These are phyloP conservation scores for Suncus etruscus DNA, from an alignment of 2,113 vertebrate species.

Conservation along the genomic window DNA sequence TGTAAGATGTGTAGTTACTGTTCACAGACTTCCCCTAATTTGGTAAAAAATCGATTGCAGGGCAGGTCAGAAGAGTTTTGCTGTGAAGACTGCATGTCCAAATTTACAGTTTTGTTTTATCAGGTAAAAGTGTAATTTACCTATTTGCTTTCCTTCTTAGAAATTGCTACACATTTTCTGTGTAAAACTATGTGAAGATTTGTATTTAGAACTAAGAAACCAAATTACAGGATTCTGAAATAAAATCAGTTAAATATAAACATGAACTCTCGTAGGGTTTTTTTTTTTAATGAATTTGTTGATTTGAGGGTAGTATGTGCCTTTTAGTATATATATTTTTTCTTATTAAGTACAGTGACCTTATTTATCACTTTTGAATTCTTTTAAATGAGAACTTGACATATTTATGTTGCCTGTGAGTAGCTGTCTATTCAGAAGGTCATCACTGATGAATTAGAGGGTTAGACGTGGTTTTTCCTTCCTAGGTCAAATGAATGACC, in stretches of 20 bases:
- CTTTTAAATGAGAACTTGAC: constrained; percentile 58
- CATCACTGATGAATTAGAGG: constrained; percentile 57
- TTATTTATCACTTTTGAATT: constrained; percentile 52
- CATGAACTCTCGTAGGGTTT: neutral
- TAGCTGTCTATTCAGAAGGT: constrained; percentile 47
- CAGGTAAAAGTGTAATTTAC: constrained; percentile 87
- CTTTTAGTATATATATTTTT: constrained; percentile 46
- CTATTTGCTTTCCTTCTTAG: constrained; percentile 12
- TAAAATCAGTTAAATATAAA: neutral
- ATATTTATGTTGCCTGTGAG: constrained; percentile 35
- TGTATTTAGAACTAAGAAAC: constrained; percentile 39
- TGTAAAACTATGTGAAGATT: constrained; percentile 57
- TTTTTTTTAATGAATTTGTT: constrained; percentile 42
- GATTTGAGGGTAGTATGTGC: constrained; percentile 9
- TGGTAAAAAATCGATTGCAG: constrained; percentile 92
- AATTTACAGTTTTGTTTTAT: constrained; percentile 95
- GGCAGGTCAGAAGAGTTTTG: constrained; percentile 95
- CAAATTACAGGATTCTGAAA: neutral
- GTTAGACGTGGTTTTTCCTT: constrained; percentile 57
- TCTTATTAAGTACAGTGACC: constrained; percentile 19
- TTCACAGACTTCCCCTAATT: constrained; percentile 90
- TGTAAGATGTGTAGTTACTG: constrained; percentile 96
- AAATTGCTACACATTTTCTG: constrained; percentile 33
- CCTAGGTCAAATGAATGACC: constrained; percentile 28
- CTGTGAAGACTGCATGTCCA: constrained; percentile 94